Conservation (phyloP, 2,797 vertebrate genomes). For the Hydrocynus forskahlii region DNA sequence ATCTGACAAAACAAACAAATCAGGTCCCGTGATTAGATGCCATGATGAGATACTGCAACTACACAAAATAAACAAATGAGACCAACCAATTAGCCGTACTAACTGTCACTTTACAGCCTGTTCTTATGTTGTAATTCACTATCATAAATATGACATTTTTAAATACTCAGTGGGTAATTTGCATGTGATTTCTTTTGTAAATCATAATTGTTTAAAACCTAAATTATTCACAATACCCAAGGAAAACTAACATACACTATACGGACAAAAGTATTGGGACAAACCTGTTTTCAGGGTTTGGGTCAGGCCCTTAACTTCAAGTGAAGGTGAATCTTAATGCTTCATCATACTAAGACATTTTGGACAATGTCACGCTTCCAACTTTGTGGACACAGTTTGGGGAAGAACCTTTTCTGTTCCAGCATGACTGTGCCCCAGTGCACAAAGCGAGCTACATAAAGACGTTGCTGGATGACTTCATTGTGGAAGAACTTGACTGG, state of each 20-base stretch:
- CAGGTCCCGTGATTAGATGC: constrained; percentile 11
- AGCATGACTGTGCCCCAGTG: too few relatives aligned
- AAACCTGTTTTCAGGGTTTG: too few relatives aligned
- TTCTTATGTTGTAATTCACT: background rate
- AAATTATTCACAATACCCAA: background rate
- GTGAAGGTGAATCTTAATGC: too few relatives aligned
- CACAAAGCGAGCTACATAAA: too few relatives aligned
- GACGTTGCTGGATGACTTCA: too few relatives aligned
- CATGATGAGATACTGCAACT: constrained; percentile 31
- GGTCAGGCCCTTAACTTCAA: too few relatives aligned
- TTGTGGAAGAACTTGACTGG: too few relatives aligned
- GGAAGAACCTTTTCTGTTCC: too few relatives aligned
- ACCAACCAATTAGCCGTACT: constrained; percentile 8
- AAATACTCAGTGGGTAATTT: background rate
- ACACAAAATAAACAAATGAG: background rate
- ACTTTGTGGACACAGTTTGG: too few relatives aligned
- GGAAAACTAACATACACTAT: background rate
- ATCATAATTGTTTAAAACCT: background rate
- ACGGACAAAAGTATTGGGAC: too few relatives aligned
- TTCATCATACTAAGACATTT: too few relatives aligned
- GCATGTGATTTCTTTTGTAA: background rate
- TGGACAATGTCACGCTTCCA: too few relatives aligned
- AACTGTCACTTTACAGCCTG: constrained; percentile 8
- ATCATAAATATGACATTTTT: constrained; percentile 1
- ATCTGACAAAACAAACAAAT: constrained; percentile 48